A percentile compares a stretch with the other conserved stretches of the same genome.
These are phyloP conservation scores for Halcyon chelicuti DNA, from an alignment of 2,797 vertebrate genomes.

Conservation along the genomic window DNA sequence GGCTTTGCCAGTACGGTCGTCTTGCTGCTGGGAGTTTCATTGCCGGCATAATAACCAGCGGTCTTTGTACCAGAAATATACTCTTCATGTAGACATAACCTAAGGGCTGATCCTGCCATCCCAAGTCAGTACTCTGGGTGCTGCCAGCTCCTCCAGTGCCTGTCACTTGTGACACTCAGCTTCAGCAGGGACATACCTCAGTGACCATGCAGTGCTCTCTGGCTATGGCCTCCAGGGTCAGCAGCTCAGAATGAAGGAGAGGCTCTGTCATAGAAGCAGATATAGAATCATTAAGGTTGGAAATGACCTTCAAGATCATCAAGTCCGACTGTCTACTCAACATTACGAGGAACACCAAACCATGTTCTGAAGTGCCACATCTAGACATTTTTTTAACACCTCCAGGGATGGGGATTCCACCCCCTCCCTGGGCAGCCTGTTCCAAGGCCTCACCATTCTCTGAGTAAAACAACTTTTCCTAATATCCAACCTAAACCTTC, in stretches of 20 bases:
- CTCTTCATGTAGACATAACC: background rate
- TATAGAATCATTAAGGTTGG: no score
- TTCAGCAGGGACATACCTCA: background rate
- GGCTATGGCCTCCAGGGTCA: background rate
- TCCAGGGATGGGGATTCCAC: no score
- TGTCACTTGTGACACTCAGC: background rate
- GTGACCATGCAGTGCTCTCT: background rate
- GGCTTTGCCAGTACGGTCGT: background rate
- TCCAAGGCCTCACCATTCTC: no score
- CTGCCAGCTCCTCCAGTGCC: background rate
- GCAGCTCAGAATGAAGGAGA: background rate
- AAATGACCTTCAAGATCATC: no score
- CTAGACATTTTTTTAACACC: no score
- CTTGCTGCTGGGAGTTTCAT: background rate
- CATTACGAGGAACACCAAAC: no score
- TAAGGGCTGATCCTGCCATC: background rate
- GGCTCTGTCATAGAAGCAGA: background rate
- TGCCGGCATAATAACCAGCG: background rate
- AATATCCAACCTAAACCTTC: no score
- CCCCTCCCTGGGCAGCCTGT: no score
- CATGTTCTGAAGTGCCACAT: no score
- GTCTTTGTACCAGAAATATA: background rate
- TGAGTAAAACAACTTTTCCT: no score
- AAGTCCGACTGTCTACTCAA: no score
- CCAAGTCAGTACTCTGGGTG: background rate